A percentile compares a stretch with the other conserved stretches of the same genome.
Evolutionary conservation across 2,888 invertebrate genomes (phyloP).

Genomic region (Sinohyriopsis cumingii): DNA sequence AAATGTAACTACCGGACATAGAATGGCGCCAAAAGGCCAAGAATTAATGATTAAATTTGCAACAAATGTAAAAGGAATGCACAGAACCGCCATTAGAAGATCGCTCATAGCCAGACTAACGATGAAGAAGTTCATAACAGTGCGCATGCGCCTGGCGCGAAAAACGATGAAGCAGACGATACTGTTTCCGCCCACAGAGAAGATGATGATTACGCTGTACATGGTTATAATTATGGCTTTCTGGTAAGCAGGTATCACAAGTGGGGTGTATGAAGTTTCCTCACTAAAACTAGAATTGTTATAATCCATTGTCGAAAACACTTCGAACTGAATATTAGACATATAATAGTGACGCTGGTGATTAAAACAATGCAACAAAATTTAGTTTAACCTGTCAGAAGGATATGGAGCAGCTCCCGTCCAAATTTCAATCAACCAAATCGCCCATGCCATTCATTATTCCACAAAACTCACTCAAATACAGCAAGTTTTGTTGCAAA

Average conservation of each 20-base stretch:
- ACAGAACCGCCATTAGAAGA: slow-evolving; percentile 72
- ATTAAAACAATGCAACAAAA: too few relatives aligned
- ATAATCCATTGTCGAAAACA: too few relatives aligned
- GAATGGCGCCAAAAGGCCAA: slow-evolving; percentile 89
- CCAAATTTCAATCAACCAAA: too few relatives aligned
- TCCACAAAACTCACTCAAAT: too few relatives aligned
- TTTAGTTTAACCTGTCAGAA: too few relatives aligned
- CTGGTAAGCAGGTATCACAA: slow-evolving; percentile 57
- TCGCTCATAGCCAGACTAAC: slow-evolving; percentile 72
- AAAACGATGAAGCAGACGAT: slow-evolving; percentile 89
- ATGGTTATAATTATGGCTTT: slow-evolving; percentile 70
- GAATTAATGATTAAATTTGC: slow-evolving; percentile 84
- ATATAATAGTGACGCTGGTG: too few relatives aligned
- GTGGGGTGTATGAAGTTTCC: slow-evolving; percentile 11
- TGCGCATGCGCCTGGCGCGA: slow-evolving; percentile 88
- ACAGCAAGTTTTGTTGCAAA: too few relatives aligned
- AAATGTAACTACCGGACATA: slow-evolving; percentile 89
- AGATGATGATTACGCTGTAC: slow-evolving; percentile 72
- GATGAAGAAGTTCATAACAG: slow-evolving; percentile 85
- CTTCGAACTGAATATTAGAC: too few relatives aligned
- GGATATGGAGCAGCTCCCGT: too few relatives aligned
- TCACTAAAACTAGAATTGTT: too few relatives aligned
- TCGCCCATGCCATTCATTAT: too few relatives aligned
- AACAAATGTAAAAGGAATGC: slow-evolving; percentile 77
- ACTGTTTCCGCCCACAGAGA: slow-evolving; percentile 73